A percentile compares a stretch with the other conserved stretches of the same genome.
phyloP scores from a whole-genome alignment of 1,140 invertebrate genomes.

The Telenomus remus region DNA sequence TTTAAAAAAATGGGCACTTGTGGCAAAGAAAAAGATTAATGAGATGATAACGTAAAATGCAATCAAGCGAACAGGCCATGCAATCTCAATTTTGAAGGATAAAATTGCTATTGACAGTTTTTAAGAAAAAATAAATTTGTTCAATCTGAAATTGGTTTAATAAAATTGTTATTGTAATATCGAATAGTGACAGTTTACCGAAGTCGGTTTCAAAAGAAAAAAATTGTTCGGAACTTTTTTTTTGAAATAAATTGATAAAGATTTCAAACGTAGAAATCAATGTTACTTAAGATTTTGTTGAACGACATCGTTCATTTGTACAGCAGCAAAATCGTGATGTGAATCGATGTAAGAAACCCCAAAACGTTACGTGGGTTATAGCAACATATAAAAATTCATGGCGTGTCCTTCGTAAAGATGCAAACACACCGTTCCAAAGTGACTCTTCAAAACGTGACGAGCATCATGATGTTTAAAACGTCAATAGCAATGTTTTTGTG shows the following conservation, averaged over 20 bases:
- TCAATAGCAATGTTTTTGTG: constrained; percentile 36
- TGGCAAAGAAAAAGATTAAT: too few species aligned
- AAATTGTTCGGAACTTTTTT: too few species aligned
- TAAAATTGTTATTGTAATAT: too few species aligned
- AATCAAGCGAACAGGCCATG: too few species aligned
- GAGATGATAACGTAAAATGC: too few species aligned
- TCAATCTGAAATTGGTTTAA: too few species aligned
- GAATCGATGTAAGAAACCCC: constrained; percentile 23
- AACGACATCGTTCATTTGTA: constrained; percentile 33
- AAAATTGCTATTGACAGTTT: too few species aligned
- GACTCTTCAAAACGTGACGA: constrained; percentile 51
- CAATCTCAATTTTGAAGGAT: too few species aligned
- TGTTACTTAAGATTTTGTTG: constrained; percentile 9
- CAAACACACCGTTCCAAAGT: constrained; percentile 59
- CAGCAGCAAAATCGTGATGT: constrained; percentile 33
- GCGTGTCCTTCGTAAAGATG: constrained; percentile 59
- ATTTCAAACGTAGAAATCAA: constrained; percentile 7
- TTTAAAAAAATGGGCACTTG: too few species aligned
- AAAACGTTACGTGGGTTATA: constrained; percentile 39
- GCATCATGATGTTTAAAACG: constrained; percentile 34
- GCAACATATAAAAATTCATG: constrained; percentile 58
- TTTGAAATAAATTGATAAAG: neutral
- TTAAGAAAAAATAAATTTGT: too few species aligned
- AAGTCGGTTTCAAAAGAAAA: too few species aligned
- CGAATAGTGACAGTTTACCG: too few species aligned